These are phyloP conservation scores for Bombus terrestris DNA, from an alignment of 1,140 invertebrate species.

Conservation along the genomic window DNA sequence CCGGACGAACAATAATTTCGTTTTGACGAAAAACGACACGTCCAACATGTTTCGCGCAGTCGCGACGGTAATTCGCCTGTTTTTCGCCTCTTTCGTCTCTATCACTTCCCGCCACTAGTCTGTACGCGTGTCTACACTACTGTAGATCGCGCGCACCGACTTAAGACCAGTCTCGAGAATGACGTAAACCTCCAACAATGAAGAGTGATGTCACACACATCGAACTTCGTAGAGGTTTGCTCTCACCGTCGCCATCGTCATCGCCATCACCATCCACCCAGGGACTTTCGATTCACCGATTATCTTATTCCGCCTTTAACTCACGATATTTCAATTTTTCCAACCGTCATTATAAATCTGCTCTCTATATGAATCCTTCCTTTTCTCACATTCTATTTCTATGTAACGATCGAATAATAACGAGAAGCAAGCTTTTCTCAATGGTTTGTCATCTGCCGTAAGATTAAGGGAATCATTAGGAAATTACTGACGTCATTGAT, in stretches of 20 bases:
- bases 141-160: slow-evolving; percentile 61
- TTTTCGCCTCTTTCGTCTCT: slow-evolving; percentile 43
- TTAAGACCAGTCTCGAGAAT: slow-evolving; percentile 72
- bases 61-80: slow-evolving; percentile 40
- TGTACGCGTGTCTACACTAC: slow-evolving; percentile 51
- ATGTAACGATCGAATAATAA: not conserved
- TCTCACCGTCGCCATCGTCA: slow-evolving; percentile 13
- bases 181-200: slow-evolving; percentile 83
- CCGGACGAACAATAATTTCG: not conserved
- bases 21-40: slow-evolving; percentile 24
- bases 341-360: not conserved
- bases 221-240: slow-evolving; percentile 53
- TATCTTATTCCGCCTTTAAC: not conserved
- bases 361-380: not conserved
- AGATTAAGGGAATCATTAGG: not conserved
- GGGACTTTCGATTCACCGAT: slow-evolving; percentile 35
- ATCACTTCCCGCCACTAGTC: slow-evolving; percentile 38
- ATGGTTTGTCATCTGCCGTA: not conserved
- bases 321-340: not conserved
- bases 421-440: not conserved
- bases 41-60: slow-evolving; percentile 61
- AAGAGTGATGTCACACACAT: slow-evolving; percentile 73
- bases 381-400: not conserved
- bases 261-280: not conserved
- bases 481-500: slow-evolving; percentile 14